Evolutionary conservation across 2,888 invertebrate genomes (phyloP).

Genomic region (Boloria selene): DNA sequence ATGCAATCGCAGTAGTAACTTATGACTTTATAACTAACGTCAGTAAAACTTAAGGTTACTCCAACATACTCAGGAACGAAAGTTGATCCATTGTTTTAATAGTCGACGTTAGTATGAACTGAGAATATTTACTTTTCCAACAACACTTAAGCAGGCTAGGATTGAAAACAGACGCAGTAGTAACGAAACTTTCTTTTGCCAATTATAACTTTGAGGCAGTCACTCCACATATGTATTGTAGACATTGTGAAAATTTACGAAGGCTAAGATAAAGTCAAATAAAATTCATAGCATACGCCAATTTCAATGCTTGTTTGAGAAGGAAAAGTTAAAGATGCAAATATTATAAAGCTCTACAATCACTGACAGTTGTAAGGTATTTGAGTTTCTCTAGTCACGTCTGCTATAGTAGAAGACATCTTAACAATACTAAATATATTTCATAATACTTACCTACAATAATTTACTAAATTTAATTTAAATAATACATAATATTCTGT

Average conservation of each 20-base stretch:
- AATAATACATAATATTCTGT: background rate
- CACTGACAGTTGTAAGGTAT: conserved; percentile 1
- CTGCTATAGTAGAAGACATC: background rate
- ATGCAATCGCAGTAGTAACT: background rate
- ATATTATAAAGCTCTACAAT: conserved; percentile 14
- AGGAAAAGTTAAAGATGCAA: conserved; percentile 25
- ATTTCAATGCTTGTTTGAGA: conserved; percentile 24
- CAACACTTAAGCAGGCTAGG: conserved; percentile 20
- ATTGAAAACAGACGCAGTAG: conserved; percentile 23
- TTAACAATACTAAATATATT: conserved; percentile 2
- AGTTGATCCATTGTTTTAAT: conserved; percentile 13
- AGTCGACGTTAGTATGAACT: conserved; percentile 9
- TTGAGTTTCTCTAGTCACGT: background rate
- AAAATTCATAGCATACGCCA: conserved; percentile 24
- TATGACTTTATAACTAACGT: background rate
- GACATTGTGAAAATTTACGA: conserved; percentile 27
- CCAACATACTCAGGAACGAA: conserved; percentile 4
- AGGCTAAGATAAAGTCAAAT: conserved; percentile 30
- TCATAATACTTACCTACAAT: background rate
- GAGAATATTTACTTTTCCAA: conserved; percentile 32
- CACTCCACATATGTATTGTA: conserved; percentile 33
- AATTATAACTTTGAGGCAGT: conserved; percentile 33
- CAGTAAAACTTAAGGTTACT: conserved; percentile 1
- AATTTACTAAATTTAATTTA: background rate
- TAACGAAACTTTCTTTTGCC: conserved; percentile 28